Evolutionary conservation across 2,888 invertebrate genomes (phyloP), one percentile per base, ranked within the genome.

Genomic region (Kuschelorhynchus macadamiae): DNA sequence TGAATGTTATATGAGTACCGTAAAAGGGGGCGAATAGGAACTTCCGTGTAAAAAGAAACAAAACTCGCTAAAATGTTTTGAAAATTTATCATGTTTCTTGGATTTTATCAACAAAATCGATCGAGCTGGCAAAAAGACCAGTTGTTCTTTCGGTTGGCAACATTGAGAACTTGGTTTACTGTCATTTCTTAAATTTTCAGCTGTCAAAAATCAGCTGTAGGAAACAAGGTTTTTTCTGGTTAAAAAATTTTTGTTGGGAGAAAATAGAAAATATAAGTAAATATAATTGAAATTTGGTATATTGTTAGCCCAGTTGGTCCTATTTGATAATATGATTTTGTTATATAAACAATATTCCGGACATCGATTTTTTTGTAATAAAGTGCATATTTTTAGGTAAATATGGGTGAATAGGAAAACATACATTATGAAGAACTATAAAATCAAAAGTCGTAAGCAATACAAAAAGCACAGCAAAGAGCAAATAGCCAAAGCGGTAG

Each of bases 241-340:
- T 12, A 11, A 12, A 36, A 36, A 36, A 36, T 7, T 11, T 36
- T 36, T 36, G 36, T 7, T 36, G 36, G 36, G 36, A 7, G 3
- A 11, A 36, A 4, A 11, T 36, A 11, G 36, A 36, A 36, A 36
- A 36, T 36, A 11, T 36, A 36, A 12, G 36, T 36, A 11, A 36
- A 36, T 7, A 36, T 11, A 36, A 4, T 36, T 36, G 36, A 36
- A 36, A 36, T 36, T 36, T 36, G 36, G 36, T 36, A 11, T 11
- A 36, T 36, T 36, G 36, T 4, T 36, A 36, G 36, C 11, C 36
- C 36, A 36, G 11, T 36, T 36, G 36, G 36, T 36, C 36, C 36
- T 36, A 36, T 36, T 36, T 36, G 36, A 36, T 36, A 36, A 36
- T 36, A 36, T 36, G 36, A 12, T 36, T 36, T 36, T 36, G 12